Evolutionary conservation across 2,113 vertebrate species (phyloP).

Genomic region (Setophaga kirtlandii): DNA sequence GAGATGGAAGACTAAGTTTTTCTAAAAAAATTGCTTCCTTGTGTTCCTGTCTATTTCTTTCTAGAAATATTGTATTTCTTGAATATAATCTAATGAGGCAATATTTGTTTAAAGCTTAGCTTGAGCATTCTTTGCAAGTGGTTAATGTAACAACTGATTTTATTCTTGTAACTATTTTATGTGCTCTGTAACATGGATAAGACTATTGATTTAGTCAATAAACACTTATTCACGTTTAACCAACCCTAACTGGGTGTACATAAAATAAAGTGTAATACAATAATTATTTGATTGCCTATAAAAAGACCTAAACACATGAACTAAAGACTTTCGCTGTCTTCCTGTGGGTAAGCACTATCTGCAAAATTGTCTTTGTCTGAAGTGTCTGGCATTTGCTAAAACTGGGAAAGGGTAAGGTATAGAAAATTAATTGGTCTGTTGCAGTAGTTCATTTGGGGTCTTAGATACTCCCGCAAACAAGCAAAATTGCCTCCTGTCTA

Average conservation of each 20-base stretch:
- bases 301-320: neutral
- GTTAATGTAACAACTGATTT: constrained; percentile 34
- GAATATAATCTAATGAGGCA: constrained; percentile 55
- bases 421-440: constrained; percentile 1
- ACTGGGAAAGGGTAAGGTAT: neutral
- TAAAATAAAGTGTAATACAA: constrained; percentile 48
- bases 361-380: neutral
- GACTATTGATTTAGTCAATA: constrained; percentile 59
- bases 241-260: constrained; percentile 22
- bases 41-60: constrained; percentile 27
- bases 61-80: neutral
- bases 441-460: neutral
- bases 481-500: neutral
- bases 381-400: neutral
- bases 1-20: constrained; percentile 32
- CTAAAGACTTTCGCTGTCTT: neutral
- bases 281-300: constrained; percentile 50
- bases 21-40: neutral
- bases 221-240: constrained; percentile 40
- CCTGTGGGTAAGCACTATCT: neutral
- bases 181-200: constrained; percentile 5
- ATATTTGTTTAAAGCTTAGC: constrained; percentile 27
- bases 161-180: constrained; percentile 36
- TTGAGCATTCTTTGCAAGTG: neutral
- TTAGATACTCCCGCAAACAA: neutral